phyloP scores from a whole-genome alignment of 2,113 vertebrate genomes.

The Caranx melampygus region DNA sequence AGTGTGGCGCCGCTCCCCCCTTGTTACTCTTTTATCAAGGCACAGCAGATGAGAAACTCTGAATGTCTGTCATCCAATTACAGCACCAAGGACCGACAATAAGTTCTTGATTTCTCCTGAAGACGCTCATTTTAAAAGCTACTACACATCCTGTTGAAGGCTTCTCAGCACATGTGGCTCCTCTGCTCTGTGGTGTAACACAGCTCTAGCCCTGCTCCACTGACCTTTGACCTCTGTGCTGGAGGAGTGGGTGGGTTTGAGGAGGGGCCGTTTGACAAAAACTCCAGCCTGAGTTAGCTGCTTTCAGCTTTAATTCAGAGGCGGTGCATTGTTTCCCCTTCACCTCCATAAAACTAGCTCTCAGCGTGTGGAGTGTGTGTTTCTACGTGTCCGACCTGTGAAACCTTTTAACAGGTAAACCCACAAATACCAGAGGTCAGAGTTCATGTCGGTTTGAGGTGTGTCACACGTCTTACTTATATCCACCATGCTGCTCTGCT shows the following conservation, averaged over 20 bases:
- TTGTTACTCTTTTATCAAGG: neutral
- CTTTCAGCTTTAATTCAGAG: conserved; percentile 55
- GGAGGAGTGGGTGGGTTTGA: neutral
- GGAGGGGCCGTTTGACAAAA: neutral
- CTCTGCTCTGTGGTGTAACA: conserved; percentile 5
- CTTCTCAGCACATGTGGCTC: neutral
- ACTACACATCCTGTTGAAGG: too few species aligned
- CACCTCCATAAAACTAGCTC: conserved; percentile 47
- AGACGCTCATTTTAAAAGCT: neutral
- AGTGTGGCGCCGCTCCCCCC: neutral
- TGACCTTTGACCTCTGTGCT: conserved; percentile 50
- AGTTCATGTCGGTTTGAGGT: neutral
- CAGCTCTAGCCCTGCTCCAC: conserved; percentile 31
- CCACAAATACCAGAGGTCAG: neutral
- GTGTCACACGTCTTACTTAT: neutral
- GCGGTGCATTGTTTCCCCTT: conserved; percentile 39
- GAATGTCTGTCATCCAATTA: neutral
- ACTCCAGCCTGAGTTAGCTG: conserved; percentile 4
- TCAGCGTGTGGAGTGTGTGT: neutral
- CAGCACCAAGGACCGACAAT: neutral
- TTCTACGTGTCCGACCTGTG: neutral
- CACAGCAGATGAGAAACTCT: neutral
- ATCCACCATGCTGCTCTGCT: neutral
- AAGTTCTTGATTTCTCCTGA: neutral
- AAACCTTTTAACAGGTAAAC: neutral